These are phyloP conservation scores for Dynastes hyllus DNA, from an alignment of 2,888 invertebrate genomes.

Conservation along the genomic window DNA sequence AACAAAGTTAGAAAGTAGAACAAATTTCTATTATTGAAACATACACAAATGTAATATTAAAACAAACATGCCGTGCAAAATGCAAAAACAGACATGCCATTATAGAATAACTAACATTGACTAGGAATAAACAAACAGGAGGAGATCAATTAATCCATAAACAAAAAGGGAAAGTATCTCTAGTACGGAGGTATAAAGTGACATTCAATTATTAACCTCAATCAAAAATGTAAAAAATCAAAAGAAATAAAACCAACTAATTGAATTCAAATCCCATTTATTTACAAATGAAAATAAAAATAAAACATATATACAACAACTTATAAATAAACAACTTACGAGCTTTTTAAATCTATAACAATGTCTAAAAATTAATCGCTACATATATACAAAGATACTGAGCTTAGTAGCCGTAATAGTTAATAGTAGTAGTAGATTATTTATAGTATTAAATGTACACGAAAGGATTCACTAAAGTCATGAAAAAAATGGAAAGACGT, in stretches of 20 bases:
- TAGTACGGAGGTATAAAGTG: neutral
- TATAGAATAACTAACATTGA: slow-evolving; percentile 43
- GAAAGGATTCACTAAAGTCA: slow-evolving; percentile 31
- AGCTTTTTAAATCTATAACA: slow-evolving; percentile 50
- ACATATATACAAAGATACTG: slow-evolving; percentile 46
- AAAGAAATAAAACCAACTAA: slow-evolving; percentile 66
- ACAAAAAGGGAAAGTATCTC: neutral
- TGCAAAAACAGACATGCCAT: slow-evolving; percentile 47
- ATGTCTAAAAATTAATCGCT: slow-evolving; percentile 50
- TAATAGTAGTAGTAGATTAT: slow-evolving; percentile 11
- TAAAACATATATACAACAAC: slow-evolving; percentile 66
- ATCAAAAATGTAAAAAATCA: slow-evolving; percentile 59
- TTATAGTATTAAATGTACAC: slow-evolving; percentile 39
- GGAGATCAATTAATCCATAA: slow-evolving; percentile 31
- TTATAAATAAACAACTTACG: slow-evolving; percentile 58
- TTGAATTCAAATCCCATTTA: slow-evolving; percentile 67
- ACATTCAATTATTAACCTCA: slow-evolving; percentile 21
- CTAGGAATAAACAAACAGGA: slow-evolving; percentile 36
- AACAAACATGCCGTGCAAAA: slow-evolving; percentile 40
- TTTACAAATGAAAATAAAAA: slow-evolving; percentile 69
- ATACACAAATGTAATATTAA: slow-evolving; percentile 18
- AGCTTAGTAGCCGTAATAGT: slow-evolving; percentile 15
- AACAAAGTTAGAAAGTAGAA: no score
- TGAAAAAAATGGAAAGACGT: slow-evolving; percentile 33
- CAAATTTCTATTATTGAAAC: slow-evolving; percentile 11